Conservation (phyloP, 2,888 invertebrate species). For the Drosophila ustulata region DNA sequence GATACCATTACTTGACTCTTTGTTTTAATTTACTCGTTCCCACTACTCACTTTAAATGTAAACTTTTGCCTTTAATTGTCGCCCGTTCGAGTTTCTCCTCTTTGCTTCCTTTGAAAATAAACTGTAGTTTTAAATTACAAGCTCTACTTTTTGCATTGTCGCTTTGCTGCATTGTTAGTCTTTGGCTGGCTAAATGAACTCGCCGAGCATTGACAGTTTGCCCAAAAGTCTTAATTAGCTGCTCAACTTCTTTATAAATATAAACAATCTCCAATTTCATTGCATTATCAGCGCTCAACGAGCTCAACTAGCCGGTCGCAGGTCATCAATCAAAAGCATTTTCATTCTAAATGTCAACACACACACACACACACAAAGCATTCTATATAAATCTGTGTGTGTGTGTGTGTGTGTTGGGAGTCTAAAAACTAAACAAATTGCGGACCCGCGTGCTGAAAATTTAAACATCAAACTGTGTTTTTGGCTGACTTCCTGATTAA, state of each 20-base stretch:
- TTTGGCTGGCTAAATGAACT: not conserved
- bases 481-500: constrained; percentile 73
- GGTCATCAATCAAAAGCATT: constrained; percentile 70
- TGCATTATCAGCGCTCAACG: constrained; percentile 17
- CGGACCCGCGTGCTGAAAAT: constrained; percentile 61
- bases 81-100: not conserved
- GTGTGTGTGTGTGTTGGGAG: not conserved
- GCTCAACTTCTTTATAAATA: constrained; percentile 6
- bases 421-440: constrained; percentile 70
- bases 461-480: constrained; percentile 71
- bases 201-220: constrained; percentile 1
- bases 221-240: constrained; percentile 27
- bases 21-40: not conserved
- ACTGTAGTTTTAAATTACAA: not conserved
- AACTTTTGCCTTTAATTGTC: not conserved
- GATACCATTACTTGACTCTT: not conserved
- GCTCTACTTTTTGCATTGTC: not conserved
- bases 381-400: constrained; percentile 8
- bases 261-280: constrained; percentile 40
- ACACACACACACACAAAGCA: constrained; percentile 21
- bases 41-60: not conserved
- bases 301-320: constrained; percentile 42
- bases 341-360: constrained; percentile 70
- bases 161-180: not conserved
- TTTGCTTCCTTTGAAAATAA: not conserved